Percentiles rank a stretch among this genome's conserved stretches.
Evolutionary conservation across 2,113 vertebrate genomes (phyloP).

Genomic region (Leptocoma aspasia): DNA sequence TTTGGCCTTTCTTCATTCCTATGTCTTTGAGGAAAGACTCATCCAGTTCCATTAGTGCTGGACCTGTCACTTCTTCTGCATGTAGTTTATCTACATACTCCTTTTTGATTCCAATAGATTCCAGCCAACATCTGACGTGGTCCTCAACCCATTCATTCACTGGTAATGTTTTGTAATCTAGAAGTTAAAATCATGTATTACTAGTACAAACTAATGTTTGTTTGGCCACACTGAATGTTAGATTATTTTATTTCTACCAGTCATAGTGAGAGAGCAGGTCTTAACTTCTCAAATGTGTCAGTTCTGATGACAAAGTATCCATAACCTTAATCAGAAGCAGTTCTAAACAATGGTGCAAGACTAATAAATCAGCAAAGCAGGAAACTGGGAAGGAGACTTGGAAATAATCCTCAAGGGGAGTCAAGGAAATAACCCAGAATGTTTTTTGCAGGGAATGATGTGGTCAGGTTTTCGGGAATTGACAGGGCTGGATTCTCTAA

Average conservation of each 20-base stretch:
- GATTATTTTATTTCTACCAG: neutral
- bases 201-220: neutral
- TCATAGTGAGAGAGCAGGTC: neutral
- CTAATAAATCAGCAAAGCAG: neutral
- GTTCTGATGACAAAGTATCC: neutral
- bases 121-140: conserved; percentile 76
- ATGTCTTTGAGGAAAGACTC: conserved; percentile 68
- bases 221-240: neutral
- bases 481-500: neutral
- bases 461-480: neutral
- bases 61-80: conserved; percentile 77
- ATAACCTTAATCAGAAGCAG: neutral
- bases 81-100: conserved; percentile 65
- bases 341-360: neutral
- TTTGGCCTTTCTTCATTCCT: conserved; percentile 76
- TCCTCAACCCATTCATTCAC: conserved; percentile 73
- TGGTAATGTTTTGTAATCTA: conserved; percentile 51
- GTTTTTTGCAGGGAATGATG: neutral
- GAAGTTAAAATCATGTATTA: neutral
- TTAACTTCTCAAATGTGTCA: neutral
- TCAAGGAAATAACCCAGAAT: neutral
- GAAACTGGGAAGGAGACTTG: neutral
- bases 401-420: neutral
- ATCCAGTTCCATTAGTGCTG: conserved; percentile 59
- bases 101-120: conserved; percentile 71